Percentiles rank a stretch among this genome's conserved stretches.
phyloP scores from a whole-genome alignment of 1,140 invertebrate genomes.

The Laupala kohalensis region DNA sequence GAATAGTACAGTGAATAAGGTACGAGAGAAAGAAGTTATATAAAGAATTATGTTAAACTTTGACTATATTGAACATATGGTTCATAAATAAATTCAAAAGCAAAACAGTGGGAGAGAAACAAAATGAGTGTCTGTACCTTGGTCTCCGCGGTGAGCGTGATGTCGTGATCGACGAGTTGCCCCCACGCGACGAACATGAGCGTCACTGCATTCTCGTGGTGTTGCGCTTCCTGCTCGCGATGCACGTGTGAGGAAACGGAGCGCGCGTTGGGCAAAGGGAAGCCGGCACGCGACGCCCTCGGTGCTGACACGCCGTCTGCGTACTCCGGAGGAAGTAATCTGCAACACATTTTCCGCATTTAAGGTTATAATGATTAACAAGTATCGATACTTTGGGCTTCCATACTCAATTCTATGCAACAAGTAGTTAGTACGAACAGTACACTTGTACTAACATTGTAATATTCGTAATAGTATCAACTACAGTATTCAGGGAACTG shows the following conservation, averaged over 20 bases:
- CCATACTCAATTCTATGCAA: neutral
- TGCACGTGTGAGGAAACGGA: constrained; percentile 33
- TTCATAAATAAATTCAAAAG: no score
- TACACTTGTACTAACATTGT: no score
- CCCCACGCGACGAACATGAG: constrained; percentile 37
- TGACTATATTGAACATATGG: no score
- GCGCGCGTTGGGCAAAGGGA: constrained; percentile 32
- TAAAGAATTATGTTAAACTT: no score
- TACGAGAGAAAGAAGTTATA: no score
- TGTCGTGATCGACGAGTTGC: constrained; percentile 40
- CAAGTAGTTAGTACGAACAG: neutral
- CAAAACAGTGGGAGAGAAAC: no score
- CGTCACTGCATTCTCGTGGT: constrained; percentile 33
- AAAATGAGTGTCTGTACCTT: no score
- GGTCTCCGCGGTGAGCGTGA: constrained; percentile 37
- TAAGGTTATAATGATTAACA: no score
- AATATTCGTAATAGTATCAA: no score
- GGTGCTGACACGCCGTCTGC: constrained; percentile 35
- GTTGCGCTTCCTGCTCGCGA: constrained; percentile 28
- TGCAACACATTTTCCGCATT: no score
- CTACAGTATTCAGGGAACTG: no score
- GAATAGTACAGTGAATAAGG: no score
- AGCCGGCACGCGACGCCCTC: constrained; percentile 22
- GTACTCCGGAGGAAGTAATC: constrained; percentile 50
- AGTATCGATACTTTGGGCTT: neutral